Conservation (phyloP, 2,888 invertebrate genomes). For the Oxyscelio sp. region DNA sequence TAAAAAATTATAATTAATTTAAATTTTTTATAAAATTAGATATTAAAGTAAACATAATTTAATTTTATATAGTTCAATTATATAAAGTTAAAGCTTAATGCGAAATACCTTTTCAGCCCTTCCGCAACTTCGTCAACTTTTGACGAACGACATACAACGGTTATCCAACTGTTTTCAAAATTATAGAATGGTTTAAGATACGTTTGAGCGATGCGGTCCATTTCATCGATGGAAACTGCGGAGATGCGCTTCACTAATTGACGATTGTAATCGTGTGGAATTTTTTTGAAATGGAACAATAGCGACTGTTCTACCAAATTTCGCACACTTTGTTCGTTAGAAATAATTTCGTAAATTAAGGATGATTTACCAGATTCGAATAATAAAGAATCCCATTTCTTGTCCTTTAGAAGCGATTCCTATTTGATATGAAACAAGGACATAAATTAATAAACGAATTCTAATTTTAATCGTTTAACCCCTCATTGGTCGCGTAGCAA, state of each 20-base stretch:
- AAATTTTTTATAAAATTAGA: too few relatives aligned
- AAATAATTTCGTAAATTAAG: constrained; percentile 95
- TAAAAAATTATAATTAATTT: too few relatives aligned
- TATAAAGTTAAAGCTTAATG: too few relatives aligned
- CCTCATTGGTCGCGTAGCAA: too few relatives aligned
- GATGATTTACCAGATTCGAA: constrained; percentile 96
- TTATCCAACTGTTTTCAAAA: constrained; percentile 90
- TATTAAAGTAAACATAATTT: too few relatives aligned
- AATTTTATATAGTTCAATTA: too few relatives aligned
- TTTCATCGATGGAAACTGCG: constrained; percentile 90
- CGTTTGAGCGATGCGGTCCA: constrained; percentile 91
- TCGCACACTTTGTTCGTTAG: constrained; percentile 93
- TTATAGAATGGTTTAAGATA: constrained; percentile 93
- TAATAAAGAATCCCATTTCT: constrained; percentile 92
- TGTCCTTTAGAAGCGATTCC: too few relatives aligned
- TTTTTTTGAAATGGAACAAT: constrained; percentile 92
- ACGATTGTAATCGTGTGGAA: constrained; percentile 92
- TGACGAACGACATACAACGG: constrained; percentile 93
- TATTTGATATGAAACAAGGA: too few relatives aligned
- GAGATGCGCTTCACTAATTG: constrained; percentile 91
- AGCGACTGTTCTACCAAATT: constrained; percentile 93
- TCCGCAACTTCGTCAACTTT: constrained; percentile 92
- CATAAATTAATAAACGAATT: too few relatives aligned
- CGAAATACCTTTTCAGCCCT: constrained; percentile 91
- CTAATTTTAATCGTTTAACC: too few relatives aligned